These are phyloP conservation scores for Apotomis turbidana DNA, from an alignment of 2,888 invertebrate species.

Conservation along the genomic window DNA sequence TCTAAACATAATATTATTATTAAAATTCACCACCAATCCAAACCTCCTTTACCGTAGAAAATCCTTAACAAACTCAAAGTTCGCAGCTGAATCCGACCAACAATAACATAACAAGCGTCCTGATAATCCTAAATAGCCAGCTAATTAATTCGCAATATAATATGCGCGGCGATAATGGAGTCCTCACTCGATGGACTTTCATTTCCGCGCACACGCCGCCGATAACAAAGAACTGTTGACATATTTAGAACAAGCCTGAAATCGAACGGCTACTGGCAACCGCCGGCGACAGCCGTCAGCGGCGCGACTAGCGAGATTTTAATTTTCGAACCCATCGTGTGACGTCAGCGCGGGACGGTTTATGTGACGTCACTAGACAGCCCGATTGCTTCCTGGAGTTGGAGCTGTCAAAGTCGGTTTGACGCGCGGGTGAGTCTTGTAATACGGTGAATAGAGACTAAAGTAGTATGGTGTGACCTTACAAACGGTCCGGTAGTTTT, in stretches of 20 bases:
- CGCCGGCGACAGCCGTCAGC: conserved; percentile 73
- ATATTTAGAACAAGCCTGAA: conserved; percentile 84
- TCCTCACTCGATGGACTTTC: conserved; percentile 78
- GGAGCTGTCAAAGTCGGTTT: conserved; percentile 19
- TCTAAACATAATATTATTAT: too few species aligned
- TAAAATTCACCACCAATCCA: neutral
- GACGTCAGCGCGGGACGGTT: conserved; percentile 73
- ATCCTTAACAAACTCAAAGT: neutral
- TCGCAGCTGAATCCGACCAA: neutral
- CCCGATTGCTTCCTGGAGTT: conserved; percentile 27
- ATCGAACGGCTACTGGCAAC: conserved; percentile 67
- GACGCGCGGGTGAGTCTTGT: neutral
- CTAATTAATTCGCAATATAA: conserved; percentile 66
- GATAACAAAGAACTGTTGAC: conserved; percentile 83
- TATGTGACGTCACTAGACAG: conserved; percentile 43
- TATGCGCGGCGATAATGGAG: conserved; percentile 75
- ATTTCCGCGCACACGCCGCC: conserved; percentile 80
- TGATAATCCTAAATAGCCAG: conserved; percentile 43
- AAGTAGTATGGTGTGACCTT: too few species aligned
- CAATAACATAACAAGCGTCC: neutral
- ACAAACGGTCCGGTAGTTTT: too few species aligned
- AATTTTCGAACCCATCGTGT: conserved; percentile 70
- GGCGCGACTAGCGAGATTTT: conserved; percentile 68
- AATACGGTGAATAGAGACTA: too few species aligned
- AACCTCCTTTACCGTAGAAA: neutral